These are phyloP conservation scores for Dermatemys mawii DNA, from an alignment of 2,113 vertebrate genomes.

Conservation along the genomic window DNA sequence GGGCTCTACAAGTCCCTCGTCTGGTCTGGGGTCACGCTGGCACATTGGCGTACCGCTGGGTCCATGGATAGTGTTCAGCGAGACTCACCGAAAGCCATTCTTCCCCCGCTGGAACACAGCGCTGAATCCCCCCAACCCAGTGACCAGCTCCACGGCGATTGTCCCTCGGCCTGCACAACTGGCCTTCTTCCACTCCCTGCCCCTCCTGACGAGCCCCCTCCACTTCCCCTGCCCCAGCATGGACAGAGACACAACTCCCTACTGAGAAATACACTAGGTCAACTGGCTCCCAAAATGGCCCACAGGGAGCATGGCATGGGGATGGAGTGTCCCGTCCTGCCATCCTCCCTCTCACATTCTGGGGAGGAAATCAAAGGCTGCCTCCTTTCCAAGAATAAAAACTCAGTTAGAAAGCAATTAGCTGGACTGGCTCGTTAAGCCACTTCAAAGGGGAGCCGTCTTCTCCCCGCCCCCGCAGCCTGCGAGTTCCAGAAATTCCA, in stretches of 20 bases:
- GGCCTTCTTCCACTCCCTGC: background rate
- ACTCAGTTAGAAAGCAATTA: constrained; percentile 77
- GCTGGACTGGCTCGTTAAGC: constrained; percentile 70
- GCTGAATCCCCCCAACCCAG: background rate
- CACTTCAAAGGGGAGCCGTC: constrained; percentile 69
- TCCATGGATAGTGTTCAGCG: background rate
- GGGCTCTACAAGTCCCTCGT: background rate
- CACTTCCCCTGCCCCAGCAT: background rate
- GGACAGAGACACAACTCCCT: background rate
- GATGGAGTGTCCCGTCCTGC: background rate
- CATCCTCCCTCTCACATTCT: constrained; percentile 6
- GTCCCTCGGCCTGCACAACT: background rate
- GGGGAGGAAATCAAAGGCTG: constrained; percentile 72
- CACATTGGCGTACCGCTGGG: too few relatives aligned
- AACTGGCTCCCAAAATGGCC: background rate
- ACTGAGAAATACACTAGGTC: background rate
- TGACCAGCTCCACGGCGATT: background rate
- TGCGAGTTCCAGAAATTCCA: constrained; percentile 12
- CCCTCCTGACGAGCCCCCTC: too few relatives aligned
- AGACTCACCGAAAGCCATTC: background rate
- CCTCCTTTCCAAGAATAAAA: constrained; percentile 66
- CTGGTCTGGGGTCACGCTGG: background rate
- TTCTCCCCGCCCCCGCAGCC: background rate
- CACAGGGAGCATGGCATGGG: background rate
- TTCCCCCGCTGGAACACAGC: background rate